Percentiles rank a stretch among this genome's conserved stretches.
Evolutionary conservation across 2,888 invertebrate genomes (phyloP).

Genomic region (Dusona sp.): DNA sequence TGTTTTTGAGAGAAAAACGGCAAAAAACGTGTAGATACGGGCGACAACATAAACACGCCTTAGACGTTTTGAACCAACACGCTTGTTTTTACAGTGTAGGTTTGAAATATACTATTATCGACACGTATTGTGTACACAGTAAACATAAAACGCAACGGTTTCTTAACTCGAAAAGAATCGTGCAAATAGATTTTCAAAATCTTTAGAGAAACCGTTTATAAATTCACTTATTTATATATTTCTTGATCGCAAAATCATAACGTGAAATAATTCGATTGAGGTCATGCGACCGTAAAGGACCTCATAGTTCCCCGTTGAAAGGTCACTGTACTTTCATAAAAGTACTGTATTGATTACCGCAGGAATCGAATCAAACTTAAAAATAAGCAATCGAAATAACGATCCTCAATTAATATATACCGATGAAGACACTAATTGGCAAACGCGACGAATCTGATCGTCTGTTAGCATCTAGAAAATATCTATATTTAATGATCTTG

Average conservation of each 20-base stretch:
- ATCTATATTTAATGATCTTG: neutral
- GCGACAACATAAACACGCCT: too few species aligned
- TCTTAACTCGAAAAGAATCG: too few species aligned
- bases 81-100: too few species aligned
- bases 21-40: too few species aligned
- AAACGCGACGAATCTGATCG: neutral
- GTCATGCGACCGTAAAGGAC: neutral
- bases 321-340: neutral
- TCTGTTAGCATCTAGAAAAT: neutral
- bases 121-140: too few species aligned
- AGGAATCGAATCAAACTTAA: neutral
- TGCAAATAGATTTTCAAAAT: neutral
- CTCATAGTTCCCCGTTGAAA: neutral
- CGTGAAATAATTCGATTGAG: neutral
- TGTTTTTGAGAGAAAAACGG: too few species aligned
- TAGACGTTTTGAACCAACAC: too few species aligned
- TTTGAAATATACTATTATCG: too few species aligned
- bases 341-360: too few species aligned
- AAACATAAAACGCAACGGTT: too few species aligned
- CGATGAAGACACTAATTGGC: neutral
- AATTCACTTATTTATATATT: neutral
- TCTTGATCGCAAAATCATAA: neutral
- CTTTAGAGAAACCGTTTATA: neutral
- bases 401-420: neutral
- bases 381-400: neutral